phyloP scores from a whole-genome alignment of 2,113 vertebrate species.

The Pampusana beccarii region DNA sequence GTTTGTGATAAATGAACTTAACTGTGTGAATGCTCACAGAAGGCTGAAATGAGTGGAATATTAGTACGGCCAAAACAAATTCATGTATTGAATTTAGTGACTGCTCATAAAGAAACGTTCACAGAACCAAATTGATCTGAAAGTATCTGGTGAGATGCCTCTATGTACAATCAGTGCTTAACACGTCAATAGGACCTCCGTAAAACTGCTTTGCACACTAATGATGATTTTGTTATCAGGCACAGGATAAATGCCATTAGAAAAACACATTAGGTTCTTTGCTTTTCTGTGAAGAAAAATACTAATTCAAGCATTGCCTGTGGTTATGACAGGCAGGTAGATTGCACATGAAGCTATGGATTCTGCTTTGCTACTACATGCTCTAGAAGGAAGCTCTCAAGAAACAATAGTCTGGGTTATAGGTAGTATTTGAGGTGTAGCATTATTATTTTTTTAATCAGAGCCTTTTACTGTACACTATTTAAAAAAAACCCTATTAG shows the following conservation, averaged over 20 bases:
- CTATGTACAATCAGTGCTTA: not conserved
- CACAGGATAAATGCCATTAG: not conserved
- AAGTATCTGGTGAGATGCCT: not conserved
- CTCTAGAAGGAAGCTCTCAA: slow-evolving; percentile 5
- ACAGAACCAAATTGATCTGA: not conserved
- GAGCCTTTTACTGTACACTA: slow-evolving; percentile 50
- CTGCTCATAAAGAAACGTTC: not conserved
- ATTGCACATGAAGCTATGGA: not conserved
- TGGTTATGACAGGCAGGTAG: not conserved
- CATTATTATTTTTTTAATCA: slow-evolving; percentile 40
- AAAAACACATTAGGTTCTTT: not conserved
- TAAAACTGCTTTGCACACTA: not conserved
- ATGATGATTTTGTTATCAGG: not conserved
- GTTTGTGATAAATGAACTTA: not conserved
- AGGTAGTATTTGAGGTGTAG: slow-evolving; percentile 34
- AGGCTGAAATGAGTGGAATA: not conserved
- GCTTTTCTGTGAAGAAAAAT: not conserved
- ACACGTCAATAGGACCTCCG: not conserved
- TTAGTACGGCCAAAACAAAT: not conserved
- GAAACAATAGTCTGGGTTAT: not conserved
- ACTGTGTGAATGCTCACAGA: not conserved
- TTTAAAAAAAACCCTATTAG: slow-evolving; percentile 45
- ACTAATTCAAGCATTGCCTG: not conserved
- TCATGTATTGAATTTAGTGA: not conserved
- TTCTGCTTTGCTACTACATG: not conserved